Conservation (phyloP, 2,888 invertebrate genomes). For the Tenthredo amoena region DNA sequence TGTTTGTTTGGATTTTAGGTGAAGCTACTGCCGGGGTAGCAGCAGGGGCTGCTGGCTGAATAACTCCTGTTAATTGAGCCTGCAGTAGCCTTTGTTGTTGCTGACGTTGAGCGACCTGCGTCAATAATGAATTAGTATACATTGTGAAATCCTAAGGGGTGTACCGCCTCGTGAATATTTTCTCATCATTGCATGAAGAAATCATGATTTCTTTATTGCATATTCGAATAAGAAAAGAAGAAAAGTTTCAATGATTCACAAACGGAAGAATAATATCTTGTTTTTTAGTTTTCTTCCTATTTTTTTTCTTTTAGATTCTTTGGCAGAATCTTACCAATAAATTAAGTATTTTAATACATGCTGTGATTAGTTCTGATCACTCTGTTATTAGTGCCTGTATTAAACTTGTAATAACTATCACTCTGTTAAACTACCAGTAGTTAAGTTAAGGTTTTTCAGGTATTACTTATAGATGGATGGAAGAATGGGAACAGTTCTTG, state of each 20-base stretch:
- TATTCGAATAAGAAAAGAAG: neutral
- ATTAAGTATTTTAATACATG: slow-evolving; percentile 57
- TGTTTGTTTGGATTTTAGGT: slow-evolving; percentile 70
- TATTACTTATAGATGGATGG: slow-evolving; percentile 16
- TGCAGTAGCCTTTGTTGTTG: slow-evolving; percentile 82
- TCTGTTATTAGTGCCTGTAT: slow-evolving; percentile 55
- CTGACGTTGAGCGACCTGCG: slow-evolving; percentile 85
- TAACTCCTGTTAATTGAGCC: slow-evolving; percentile 77
- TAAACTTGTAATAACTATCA: slow-evolving; percentile 45
- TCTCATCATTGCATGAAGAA: neutral
- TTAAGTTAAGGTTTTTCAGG: slow-evolving; percentile 5
- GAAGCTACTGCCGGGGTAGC: slow-evolving; percentile 70
- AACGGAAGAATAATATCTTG: neutral
- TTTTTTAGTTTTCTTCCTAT: neutral
- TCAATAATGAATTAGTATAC: slow-evolving; percentile 19
- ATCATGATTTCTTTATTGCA: neutral
- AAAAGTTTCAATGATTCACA: neutral
- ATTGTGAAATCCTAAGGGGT: neutral
- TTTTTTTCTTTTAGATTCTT: slow-evolving; percentile 20
- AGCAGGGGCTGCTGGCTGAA: slow-evolving; percentile 69
- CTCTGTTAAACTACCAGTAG: slow-evolving; percentile 45
- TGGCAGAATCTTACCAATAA: neutral
- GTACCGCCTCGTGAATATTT: neutral
- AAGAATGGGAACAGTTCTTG: neutral
- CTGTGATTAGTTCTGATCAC: slow-evolving; percentile 64